phyloP scores from a whole-genome alignment of 2,113 vertebrate genomes.

The Microtus pennsylvanicus region DNA sequence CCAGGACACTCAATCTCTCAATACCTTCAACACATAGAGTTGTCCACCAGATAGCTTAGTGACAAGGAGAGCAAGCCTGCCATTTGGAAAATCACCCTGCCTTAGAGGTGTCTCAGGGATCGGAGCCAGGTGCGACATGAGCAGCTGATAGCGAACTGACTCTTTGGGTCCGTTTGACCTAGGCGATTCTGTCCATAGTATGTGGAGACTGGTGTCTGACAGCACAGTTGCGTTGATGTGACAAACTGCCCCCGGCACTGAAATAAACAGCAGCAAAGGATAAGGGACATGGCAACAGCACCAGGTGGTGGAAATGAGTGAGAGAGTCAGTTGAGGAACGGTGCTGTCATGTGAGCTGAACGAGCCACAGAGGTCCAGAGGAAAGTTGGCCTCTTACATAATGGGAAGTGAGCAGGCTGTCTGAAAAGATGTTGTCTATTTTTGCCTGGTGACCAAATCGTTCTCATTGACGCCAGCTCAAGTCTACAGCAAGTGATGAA shows the following conservation, averaged over 20 bases:
- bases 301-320: not conserved
- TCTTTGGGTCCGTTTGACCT: slow-evolving; percentile 84
- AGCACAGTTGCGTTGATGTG: slow-evolving; percentile 72
- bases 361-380: not conserved
- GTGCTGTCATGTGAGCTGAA: not conserved
- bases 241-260: slow-evolving; percentile 85
- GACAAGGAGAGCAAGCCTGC: slow-evolving; percentile 76
- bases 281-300: not conserved
- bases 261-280: slow-evolving; percentile 73
- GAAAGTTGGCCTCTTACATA: not conserved
- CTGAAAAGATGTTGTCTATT: slow-evolving; percentile 3
- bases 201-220: slow-evolving; percentile 81
- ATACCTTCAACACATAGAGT: slow-evolving; percentile 83
- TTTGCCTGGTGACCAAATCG: slow-evolving; percentile 49
- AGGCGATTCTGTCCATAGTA: slow-evolving; percentile 85
- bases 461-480: slow-evolving; percentile 42
- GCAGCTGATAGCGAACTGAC: slow-evolving; percentile 85
- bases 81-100: slow-evolving; percentile 83
- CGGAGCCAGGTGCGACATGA: slow-evolving; percentile 72
- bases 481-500: not conserved
- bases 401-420: not conserved
- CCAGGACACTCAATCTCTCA: slow-evolving; percentile 70
- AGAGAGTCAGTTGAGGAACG: not conserved
- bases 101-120: slow-evolving; percentile 76
- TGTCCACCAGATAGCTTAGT: slow-evolving; percentile 76